Conservation (phyloP, 1,140 invertebrate genomes). For the Tetramorium parvispinum region DNA sequence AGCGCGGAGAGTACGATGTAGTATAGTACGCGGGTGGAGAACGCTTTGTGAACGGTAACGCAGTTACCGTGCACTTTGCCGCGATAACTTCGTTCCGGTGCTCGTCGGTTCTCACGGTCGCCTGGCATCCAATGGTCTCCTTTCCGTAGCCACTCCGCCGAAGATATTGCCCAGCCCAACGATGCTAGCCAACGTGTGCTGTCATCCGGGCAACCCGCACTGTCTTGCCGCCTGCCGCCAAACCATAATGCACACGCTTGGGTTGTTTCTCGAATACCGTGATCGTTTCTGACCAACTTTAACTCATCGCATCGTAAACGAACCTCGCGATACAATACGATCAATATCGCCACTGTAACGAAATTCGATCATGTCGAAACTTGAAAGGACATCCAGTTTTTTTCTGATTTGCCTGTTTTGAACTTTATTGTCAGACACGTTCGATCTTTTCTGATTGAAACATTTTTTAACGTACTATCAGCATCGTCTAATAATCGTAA, state of each 20-base stretch:
- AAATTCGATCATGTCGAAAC: background rate
- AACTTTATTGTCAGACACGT: background rate
- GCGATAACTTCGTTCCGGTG: slow-evolving; percentile 82
- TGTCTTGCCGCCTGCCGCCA: slow-evolving; percentile 37
- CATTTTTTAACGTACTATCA: background rate
- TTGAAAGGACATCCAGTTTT: background rate
- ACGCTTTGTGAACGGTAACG: slow-evolving; percentile 83
- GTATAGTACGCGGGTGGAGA: slow-evolving; percentile 61
- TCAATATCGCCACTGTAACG: background rate
- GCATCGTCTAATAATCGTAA: background rate
- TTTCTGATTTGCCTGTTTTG: background rate
- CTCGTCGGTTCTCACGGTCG: slow-evolving; percentile 55
- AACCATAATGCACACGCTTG: slow-evolving; percentile 54
- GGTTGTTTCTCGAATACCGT: slow-evolving; percentile 7
- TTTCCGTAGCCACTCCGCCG: slow-evolving; percentile 52
- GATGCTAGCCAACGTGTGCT: slow-evolving; percentile 56
- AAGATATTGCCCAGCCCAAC: slow-evolving; percentile 58
- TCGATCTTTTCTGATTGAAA: background rate
- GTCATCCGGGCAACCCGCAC: slow-evolving; percentile 9
- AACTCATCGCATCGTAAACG: slow-evolving; percentile 37
- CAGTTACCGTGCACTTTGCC: slow-evolving; percentile 85
- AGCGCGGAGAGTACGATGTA: slow-evolving; percentile 61
- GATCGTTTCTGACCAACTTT: slow-evolving; percentile 22
- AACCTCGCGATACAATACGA: background rate
- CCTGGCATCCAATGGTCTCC: slow-evolving; percentile 64